These are phyloP conservation scores for Lasaia peninsularis DNA, from an alignment of 1,140 invertebrate genomes.

Conservation along the genomic window DNA sequence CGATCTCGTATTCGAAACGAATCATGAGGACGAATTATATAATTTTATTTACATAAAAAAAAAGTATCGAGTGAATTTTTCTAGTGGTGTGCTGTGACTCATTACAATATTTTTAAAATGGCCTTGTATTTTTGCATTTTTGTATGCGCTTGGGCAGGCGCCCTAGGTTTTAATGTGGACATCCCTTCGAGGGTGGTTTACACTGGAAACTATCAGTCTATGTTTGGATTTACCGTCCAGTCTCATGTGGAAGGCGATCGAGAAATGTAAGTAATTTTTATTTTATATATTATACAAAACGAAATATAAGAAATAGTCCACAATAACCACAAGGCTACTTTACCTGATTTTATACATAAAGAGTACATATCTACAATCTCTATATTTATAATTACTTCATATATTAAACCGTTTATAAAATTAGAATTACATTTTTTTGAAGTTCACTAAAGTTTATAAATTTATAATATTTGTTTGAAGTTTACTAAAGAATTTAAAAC, in stretches of 20 bases:
- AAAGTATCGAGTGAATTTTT: conserved; percentile 32
- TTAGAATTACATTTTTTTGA: too few species aligned
- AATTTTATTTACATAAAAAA: conserved; percentile 37
- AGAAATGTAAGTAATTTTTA: conserved; percentile 59
- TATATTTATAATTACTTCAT: not conserved
- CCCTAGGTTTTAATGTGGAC: conserved; percentile 65
- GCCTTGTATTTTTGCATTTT: conserved; percentile 53
- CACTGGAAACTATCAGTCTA: conserved; percentile 59
- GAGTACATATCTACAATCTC: too few species aligned
- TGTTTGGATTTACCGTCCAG: conserved; percentile 71
- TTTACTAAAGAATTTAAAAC: too few species aligned
- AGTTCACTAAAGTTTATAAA: too few species aligned
- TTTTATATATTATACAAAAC: not conserved
- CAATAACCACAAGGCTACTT: too few species aligned
- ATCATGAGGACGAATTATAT: conserved; percentile 68
- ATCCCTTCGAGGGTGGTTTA: conserved; percentile 69
- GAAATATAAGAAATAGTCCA: too few species aligned
- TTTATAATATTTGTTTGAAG: too few species aligned
- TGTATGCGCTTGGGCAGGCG: conserved; percentile 48
- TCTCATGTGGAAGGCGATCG: conserved; percentile 56
- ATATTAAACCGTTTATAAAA: conserved; percentile 1
- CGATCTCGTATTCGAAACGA: conserved; percentile 62
- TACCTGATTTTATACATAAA: too few species aligned
- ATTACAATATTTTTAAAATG: conserved; percentile 46
- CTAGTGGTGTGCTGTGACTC: conserved; percentile 49